Base-by-base conservation (phyloP, 2,797 vertebrate species). In the Arnoldichthys spilopterus region DNA sequence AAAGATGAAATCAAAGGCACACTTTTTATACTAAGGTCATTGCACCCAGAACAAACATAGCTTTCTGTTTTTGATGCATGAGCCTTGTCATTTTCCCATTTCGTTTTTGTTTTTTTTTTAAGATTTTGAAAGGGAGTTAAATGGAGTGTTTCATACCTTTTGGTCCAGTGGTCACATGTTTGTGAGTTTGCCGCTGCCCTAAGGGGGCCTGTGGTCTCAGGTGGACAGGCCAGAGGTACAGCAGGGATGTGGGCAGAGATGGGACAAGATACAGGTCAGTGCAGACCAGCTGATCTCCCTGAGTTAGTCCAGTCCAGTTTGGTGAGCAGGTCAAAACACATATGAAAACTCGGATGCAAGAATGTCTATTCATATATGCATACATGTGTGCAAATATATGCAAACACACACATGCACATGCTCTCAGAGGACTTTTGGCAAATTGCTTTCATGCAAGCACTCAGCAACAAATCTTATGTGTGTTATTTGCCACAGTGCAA, bases 311-410 rank as follows among this genome's bases (percentile, higher is more conserved):
- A 66, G 69, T 69, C 30, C 53, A 53, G 20, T 20, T 12, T 49
- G 66, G 62, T 51, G 51, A 51, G 20, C 9, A 37, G 37, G 37
- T 34, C 72, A 82, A 67, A 71, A 87, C 83, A 87, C 88, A 86
- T 87, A 82, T 69, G 82, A 74, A 72, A 81, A 84, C 45, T 59
- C 72, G 82, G 82, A 81, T 45, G 22, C 58, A 77, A 49, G 24
- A 80, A 81, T 81, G 81, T 75, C 74, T 26, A 74, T 77, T 86
- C 80, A 83, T 77, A 62, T 79, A 85, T 24, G 40, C 2, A 64
- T 43, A 82, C 74, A 72, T 12, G 61, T 70, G 16, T 63, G 34
- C 22, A 54, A 24, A 45, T 22, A 63, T 30, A 80, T 81, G 86
- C 80, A 76, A 81, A 85, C 79, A 72, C 45, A n/a, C n/a, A 43